These are phyloP conservation scores for Vicugna pacos DNA, from an alignment of 2,113 vertebrate species.

Conservation along the genomic window DNA sequence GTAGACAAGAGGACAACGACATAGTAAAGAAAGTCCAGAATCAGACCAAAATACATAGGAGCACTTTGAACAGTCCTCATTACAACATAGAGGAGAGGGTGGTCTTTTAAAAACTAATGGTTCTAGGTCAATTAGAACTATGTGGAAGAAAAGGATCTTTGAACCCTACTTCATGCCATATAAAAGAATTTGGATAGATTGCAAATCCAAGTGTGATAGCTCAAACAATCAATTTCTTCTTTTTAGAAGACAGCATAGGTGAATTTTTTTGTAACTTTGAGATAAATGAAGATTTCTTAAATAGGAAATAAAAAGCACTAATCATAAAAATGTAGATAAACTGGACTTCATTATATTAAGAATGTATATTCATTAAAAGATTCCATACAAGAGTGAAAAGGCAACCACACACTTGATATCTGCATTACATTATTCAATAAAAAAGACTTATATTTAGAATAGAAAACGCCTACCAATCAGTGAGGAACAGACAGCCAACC, in stretches of 20 bases:
- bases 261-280: background rate
- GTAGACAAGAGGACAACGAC: background rate
- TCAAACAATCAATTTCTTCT: background rate
- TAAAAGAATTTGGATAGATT: background rate
- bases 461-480: background rate
- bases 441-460: background rate
- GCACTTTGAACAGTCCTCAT: background rate
- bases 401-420: background rate
- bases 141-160: background rate
- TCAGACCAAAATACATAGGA: background rate
- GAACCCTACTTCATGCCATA: background rate
- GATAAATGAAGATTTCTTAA: background rate
- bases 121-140: background rate
- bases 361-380: background rate
- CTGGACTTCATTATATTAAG: background rate
- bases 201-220: background rate
- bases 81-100: background rate
- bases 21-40: background rate
- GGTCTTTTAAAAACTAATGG: background rate
- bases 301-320: background rate
- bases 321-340: background rate
- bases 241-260: background rate
- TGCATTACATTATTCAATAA: background rate
- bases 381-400: background rate
- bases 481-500: background rate